Evolutionary conservation across 1,140 invertebrate genomes (phyloP).

Genomic region (Holcopasites calliopsidis): DNA sequence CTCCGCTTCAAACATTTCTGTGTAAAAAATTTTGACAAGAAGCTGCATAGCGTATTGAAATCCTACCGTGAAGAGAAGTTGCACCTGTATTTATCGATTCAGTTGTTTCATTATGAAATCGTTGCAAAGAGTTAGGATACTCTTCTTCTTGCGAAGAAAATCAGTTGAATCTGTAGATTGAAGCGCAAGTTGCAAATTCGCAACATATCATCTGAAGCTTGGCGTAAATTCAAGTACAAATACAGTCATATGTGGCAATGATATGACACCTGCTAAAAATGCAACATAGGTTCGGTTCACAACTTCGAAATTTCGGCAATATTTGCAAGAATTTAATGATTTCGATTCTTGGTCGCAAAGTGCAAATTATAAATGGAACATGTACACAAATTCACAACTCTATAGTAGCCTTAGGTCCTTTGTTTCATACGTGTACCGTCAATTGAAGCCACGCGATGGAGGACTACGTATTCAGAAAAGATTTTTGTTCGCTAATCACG

Average conservation of each 20-base stretch:
- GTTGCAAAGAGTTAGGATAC: background rate
- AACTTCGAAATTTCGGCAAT: background rate
- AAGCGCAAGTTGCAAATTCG: too few species aligned
- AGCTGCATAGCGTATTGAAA: background rate
- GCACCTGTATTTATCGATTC: background rate
- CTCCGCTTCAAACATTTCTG: background rate
- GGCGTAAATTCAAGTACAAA: background rate
- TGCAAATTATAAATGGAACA: constrained; percentile 28
- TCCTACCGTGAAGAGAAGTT: background rate
- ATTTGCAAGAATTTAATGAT: background rate
- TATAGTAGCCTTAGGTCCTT: background rate
- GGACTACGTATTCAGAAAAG: background rate
- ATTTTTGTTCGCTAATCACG: background rate
- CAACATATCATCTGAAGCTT: background rate
- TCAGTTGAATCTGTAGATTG: too few species aligned
- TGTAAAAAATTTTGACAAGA: background rate
- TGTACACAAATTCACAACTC: constrained; percentile 26
- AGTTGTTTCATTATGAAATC: background rate
- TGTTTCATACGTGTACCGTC: background rate
- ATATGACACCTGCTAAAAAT: background rate
- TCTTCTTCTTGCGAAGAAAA: background rate
- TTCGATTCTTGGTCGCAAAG: background rate
- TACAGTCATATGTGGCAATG: constrained; percentile 21
- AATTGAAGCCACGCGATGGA: background rate
- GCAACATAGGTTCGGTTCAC: background rate